phyloP scores from a whole-genome alignment of 1,140 invertebrate genomes.

The Apolygus lucorum region DNA sequence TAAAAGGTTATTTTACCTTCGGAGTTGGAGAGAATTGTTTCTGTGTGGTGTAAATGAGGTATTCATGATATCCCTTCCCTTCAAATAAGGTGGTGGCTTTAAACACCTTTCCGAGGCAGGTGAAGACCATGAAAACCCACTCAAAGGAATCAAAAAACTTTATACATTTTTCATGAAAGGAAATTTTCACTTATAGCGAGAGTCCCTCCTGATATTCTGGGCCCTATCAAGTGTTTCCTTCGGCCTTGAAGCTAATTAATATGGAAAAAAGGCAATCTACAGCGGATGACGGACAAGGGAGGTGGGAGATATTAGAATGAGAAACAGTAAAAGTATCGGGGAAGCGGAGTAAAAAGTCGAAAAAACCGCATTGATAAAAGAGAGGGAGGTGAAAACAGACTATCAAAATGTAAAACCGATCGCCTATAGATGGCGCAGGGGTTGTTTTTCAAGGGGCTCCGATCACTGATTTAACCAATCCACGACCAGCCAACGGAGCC shows the following conservation, averaged over 20 bases:
- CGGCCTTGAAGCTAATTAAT: background rate
- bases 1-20: constrained; percentile 5
- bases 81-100: background rate
- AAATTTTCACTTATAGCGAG: constrained; percentile 15
- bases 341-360: background rate
- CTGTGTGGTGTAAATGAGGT: constrained; percentile 16
- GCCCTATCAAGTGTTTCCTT: background rate
- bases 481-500: background rate
- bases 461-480: constrained; percentile 2
- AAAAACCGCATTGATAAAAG: constrained; percentile 11
- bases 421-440: background rate
- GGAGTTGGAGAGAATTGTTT: background rate
- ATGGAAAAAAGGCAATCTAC: constrained; percentile 5
- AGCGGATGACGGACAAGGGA: background rate
- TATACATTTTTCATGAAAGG: constrained; percentile 10
- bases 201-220: background rate
- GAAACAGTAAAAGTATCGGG: background rate
- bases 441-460: background rate
- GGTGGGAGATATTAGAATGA: background rate
- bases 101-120: background rate
- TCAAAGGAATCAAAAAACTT: constrained; percentile 13
- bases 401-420: constrained; percentile 14
- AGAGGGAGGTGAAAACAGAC: background rate
- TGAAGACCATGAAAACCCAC: background rate
- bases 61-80: background rate